Evolutionary conservation across 2,797 vertebrate genomes (phyloP), one percentile per base, ranked within the genome.

Genomic region (Manis javanica): DNA sequence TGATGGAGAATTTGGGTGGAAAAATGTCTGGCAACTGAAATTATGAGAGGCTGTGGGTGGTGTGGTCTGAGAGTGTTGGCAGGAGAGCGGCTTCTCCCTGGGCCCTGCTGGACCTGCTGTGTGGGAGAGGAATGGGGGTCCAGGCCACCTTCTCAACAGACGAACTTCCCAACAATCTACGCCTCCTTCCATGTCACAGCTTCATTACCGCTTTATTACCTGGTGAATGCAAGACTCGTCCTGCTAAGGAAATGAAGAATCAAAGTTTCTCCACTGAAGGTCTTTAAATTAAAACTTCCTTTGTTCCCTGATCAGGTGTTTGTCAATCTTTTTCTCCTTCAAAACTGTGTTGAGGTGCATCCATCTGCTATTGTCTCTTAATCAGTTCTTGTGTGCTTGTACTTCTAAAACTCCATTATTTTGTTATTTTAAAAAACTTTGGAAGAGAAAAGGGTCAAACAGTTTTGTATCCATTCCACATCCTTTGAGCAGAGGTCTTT

Each of bases 141-240:
- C 21, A 63, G 39, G 3, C 34, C 74, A 46, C 8, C 13, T n/a
- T 34, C 29, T 85, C 9, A 46, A 2, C 8, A 14, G 18, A 69
- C 10, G 57, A 29, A 68, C 16, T 69, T 59, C 9, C 24, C 24
- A 18, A 42, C 6, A 59, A 6, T 39, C 12, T 13, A 13, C 6
- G 21, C 34, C 19, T 3, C 24, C 9, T 34, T 61, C 3, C 8
- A 34, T 51, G 89, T 9, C 42, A 21, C 11, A 53, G 13, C 12
- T 46, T 84, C 51, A 1, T 2, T 7, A 0, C 34, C 12, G 13
- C 19, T 23, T n/a, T 4, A 2, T 10, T 59, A 14, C 6, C 1
- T 0, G 3, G n/a, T n/a, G 8, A 72, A 42, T 24, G 6, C 15
- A 26, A 72, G 18, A 34, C 3, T 0, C 7, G 29, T 39, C 1